A percentile compares a stretch with the other conserved stretches of the same genome.
Evolutionary conservation across 2,888 invertebrate genomes (phyloP).

Genomic region (Hofmannophila pseudospretella): DNA sequence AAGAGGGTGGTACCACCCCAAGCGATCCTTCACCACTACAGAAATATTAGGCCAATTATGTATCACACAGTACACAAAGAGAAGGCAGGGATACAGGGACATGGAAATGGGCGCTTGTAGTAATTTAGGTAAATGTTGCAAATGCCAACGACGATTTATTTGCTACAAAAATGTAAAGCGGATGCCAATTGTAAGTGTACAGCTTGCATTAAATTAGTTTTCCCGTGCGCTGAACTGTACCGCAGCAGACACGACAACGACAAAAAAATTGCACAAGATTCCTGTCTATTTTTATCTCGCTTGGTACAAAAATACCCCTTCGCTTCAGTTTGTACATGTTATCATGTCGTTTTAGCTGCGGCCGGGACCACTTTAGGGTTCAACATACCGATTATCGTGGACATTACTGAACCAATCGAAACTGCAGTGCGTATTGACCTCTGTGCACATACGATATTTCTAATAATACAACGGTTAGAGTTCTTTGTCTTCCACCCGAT

Average conservation of each 20-base stretch:
- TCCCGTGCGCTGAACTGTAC: not conserved
- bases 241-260: constrained; percentile 1
- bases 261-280: constrained; percentile 22
- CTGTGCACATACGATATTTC: constrained; percentile 45
- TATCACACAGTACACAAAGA: too few relatives aligned
- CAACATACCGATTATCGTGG: constrained; percentile 50
- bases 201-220: too few relatives aligned
- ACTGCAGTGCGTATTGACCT: constrained; percentile 51
- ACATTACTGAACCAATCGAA: constrained; percentile 45
- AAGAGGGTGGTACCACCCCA: too few relatives aligned
- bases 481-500: constrained; percentile 37
- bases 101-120: too few relatives aligned
- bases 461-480: constrained; percentile 57
- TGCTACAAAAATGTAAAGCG: too few relatives aligned
- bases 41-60: too few relatives aligned
- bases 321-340: constrained; percentile 16
- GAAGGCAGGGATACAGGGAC: too few relatives aligned
- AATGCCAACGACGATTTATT: too few relatives aligned
- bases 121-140: too few relatives aligned
- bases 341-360: constrained; percentile 14
- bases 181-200: too few relatives aligned
- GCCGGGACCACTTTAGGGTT: constrained; percentile 36
- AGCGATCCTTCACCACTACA: too few relatives aligned
- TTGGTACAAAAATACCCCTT: constrained; percentile 27
- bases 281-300: constrained; percentile 24